Evolutionary conservation across 2,888 invertebrate genomes (phyloP).

Genomic region (Dryocosmus kuriphilus): DNA sequence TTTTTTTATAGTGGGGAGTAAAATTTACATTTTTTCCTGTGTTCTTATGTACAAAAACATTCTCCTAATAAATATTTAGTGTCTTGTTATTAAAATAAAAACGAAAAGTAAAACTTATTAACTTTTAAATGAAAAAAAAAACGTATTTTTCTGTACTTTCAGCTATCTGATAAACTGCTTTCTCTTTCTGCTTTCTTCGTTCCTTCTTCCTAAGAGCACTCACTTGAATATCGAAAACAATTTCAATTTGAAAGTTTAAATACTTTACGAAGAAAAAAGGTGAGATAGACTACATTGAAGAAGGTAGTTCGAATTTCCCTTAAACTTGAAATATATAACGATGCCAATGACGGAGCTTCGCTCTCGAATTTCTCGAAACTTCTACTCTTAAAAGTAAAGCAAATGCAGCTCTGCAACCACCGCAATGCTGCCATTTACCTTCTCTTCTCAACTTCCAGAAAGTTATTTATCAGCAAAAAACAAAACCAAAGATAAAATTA

Average conservation of each 20-base stretch:
- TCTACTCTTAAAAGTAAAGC: constrained; percentile 6
- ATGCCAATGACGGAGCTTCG: constrained; percentile 50
- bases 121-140: too few species aligned
- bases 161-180: not conserved
- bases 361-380: constrained; percentile 18
- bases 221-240: constrained; percentile 71
- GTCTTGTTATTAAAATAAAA: too few species aligned
- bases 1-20: too few species aligned
- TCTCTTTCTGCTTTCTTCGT: not conserved
- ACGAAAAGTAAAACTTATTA: too few species aligned
- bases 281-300: constrained; percentile 15
- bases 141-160: too few species aligned
- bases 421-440: not conserved
- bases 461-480: not conserved
- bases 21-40: too few species aligned
- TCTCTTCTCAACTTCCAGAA: not conserved
- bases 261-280: constrained; percentile 55
- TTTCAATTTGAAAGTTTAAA: constrained; percentile 76
- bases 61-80: too few species aligned
- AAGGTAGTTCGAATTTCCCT: constrained; percentile 70
- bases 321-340: constrained; percentile 73
- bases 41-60: too few species aligned
- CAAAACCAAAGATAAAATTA: not conserved
- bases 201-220: constrained; percentile 61
- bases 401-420: not conserved